Evolutionary conservation across 2,888 invertebrate species (phyloP), one percentile per base, ranked within the genome.

Genomic region (Pardosa pseudoannulata): DNA sequence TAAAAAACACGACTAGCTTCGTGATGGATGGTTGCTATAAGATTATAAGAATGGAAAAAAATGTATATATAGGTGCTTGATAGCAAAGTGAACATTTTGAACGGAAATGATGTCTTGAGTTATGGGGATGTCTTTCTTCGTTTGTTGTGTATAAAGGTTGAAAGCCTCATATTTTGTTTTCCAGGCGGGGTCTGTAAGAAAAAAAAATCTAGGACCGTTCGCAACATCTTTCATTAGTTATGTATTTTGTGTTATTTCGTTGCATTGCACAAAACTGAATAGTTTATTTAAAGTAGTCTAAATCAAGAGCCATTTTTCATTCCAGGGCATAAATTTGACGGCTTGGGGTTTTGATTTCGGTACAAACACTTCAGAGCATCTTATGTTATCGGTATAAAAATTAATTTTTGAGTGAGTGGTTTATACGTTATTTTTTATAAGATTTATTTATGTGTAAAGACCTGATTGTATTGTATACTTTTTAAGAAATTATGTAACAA

Each of bases 51-150:
- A 67, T 31, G 64, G 28, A 36, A 78, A 78, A 78, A 85, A n/a
- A n/a, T n/a, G n/a, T n/a, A n/a, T n/a, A n/a, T n/a, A 56, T 56
- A 67, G 62, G 50, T 46, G 67, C 67, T 78, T 78, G 78, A 79
- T 85, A 79, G 68, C 83, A 79, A 85, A 85, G 83, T 85, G 83
- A 85, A 76, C 71, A 76, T 71, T 76, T 83, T 76, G 82, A 76
- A 79, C 78, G 73, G 65, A 78, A 85, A 85, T 78, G 73, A 85
- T 78, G 78, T 36, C 36, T 64, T 85, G 83, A 85, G 73, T 85
- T 85, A 85, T 85, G 78, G 68, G n/a, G 56, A 78, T 68, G 78
- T 85, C 83, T 72, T 65, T 46, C 28, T 78, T 78, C 65, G 29
- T 70, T 65, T 50, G 6, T 36, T 16, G 9, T 70, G 76, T 62